A percentile compares a stretch with the other conserved stretches of the same genome.
Evolutionary conservation across 2,888 invertebrate genomes (phyloP).

Genomic region (Diabrotica balteata): DNA sequence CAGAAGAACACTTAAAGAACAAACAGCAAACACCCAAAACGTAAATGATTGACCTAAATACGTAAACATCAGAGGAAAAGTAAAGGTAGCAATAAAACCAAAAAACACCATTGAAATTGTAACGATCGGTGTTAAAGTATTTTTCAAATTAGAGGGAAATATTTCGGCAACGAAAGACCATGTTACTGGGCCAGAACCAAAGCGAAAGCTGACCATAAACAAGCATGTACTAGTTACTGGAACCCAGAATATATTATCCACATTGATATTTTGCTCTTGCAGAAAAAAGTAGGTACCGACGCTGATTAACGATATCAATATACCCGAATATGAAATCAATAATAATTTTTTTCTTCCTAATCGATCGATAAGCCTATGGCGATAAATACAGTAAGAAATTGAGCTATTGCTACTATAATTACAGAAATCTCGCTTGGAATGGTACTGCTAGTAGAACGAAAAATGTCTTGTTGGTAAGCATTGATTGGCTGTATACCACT

Average conservation of each 20-base stretch:
- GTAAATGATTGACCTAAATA: constrained; percentile 38
- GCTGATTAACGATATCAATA: constrained; percentile 63
- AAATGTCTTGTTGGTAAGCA: constrained; percentile 77
- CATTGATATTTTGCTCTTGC: constrained; percentile 27
- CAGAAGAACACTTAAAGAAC: constrained; percentile 32
- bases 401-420: constrained; percentile 79
- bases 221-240: constrained; percentile 74
- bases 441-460: constrained; percentile 58
- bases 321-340: constrained; percentile 71
- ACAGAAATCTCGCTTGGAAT: constrained; percentile 69
- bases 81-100: constrained; percentile 31
- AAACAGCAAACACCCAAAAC: constrained; percentile 39
- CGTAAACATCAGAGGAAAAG: constrained; percentile 39
- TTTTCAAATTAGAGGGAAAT: constrained; percentile 79
- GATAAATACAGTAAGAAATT: constrained; percentile 74
- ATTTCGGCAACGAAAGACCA: constrained; percentile 86
- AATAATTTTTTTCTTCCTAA: constrained; percentile 77
- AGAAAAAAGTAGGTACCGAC: constrained; percentile 44
- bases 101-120: constrained; percentile 25
- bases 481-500: constrained; percentile 78
- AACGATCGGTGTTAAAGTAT: constrained; percentile 61
- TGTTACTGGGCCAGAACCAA: constrained; percentile 75
- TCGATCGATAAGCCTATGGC: constrained; percentile 77
- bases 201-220: constrained; percentile 75
- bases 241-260: constrained; percentile 66